Conservation (phyloP, 1,140 invertebrate species). For the Drosophila sp. region DNA sequence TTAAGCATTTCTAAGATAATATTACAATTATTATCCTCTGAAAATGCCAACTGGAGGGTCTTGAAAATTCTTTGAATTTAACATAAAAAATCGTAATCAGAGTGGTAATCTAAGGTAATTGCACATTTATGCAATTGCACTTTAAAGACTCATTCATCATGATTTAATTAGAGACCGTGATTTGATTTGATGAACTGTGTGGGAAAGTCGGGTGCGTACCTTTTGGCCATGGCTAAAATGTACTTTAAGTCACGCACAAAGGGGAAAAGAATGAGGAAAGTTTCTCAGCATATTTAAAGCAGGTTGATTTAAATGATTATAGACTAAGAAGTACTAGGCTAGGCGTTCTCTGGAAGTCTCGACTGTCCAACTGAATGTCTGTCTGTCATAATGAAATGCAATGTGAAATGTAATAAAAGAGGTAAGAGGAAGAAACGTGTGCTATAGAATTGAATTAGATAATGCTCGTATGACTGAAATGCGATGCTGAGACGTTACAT, state of each 20-base stretch:
- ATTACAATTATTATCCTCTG: too few relatives aligned
- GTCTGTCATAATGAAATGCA: constrained; percentile 55
- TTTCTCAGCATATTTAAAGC: constrained; percentile 73
- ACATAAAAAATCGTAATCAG: too few relatives aligned
- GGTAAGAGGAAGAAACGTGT: not conserved
- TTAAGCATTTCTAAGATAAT: too few relatives aligned
- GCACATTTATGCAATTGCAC: constrained; percentile 22
- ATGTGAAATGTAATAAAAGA: constrained; percentile 34
- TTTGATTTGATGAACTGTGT: constrained; percentile 33
- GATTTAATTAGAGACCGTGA: constrained; percentile 57
- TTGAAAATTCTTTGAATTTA: constrained; percentile 1
- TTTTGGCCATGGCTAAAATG: constrained; percentile 16
- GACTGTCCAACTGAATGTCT: not conserved
- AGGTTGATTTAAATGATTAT: constrained; percentile 69
- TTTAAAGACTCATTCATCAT: constrained; percentile 22
- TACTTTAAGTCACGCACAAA: constrained; percentile 50
- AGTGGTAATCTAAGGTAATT: constrained; percentile 29
- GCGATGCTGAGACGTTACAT: constrained; percentile 76
- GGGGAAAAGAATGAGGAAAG: not conserved
- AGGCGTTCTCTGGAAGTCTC: constrained; percentile 42
- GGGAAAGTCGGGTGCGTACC: constrained; percentile 55
- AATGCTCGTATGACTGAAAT: constrained; percentile 74
- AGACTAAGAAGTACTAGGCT: constrained; percentile 22
- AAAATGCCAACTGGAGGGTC: not conserved
- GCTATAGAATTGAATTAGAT: constrained; percentile 71